phyloP scores from a whole-genome alignment of 1,140 invertebrate genomes.

The Zophobas morio region DNA sequence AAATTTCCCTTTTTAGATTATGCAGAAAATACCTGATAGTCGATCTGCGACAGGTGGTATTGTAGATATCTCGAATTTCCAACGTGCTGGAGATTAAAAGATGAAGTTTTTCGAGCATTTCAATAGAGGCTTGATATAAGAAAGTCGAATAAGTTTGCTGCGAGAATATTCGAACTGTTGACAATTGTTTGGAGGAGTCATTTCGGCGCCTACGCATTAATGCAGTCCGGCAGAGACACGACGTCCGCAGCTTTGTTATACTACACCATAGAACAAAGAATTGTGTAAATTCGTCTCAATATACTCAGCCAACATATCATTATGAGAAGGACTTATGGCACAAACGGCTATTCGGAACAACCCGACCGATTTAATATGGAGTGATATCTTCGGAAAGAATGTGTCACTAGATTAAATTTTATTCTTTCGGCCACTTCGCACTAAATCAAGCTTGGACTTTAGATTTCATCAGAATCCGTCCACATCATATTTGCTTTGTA shows the following conservation, averaged over 20 bases:
- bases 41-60: slow-evolving; percentile 16
- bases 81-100: slow-evolving; percentile 14
- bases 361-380: slow-evolving; percentile 30
- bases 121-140: slow-evolving; percentile 18
- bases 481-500: not conserved
- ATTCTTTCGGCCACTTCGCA: slow-evolving; percentile 10
- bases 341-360: slow-evolving; percentile 21
- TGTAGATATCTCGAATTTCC: slow-evolving; percentile 4
- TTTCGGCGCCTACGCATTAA: slow-evolving; percentile 40
- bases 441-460: not conserved
- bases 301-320: slow-evolving; percentile 35
- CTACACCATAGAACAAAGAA: slow-evolving; percentile 18
- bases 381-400: slow-evolving; percentile 12
- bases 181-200: slow-evolving; percentile 34
- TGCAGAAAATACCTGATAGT: slow-evolving; percentile 5
- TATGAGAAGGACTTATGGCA: slow-evolving; percentile 17
- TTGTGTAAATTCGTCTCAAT: slow-evolving; percentile 34
- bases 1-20: slow-evolving; percentile 15
- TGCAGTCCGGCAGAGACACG: slow-evolving; percentile 30
- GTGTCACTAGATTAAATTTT: slow-evolving; percentile 31
- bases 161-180: slow-evolving; percentile 18
- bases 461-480: not conserved
- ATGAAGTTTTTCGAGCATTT: slow-evolving; percentile 17
- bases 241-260: slow-evolving; percentile 10
- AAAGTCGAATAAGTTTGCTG: slow-evolving; percentile 26